Percentiles rank a stretch among this genome's conserved stretches.
These are phyloP conservation scores for Tupaia chinensis DNA, from an alignment of 2,113 vertebrate genomes.

Conservation along the genomic window DNA sequence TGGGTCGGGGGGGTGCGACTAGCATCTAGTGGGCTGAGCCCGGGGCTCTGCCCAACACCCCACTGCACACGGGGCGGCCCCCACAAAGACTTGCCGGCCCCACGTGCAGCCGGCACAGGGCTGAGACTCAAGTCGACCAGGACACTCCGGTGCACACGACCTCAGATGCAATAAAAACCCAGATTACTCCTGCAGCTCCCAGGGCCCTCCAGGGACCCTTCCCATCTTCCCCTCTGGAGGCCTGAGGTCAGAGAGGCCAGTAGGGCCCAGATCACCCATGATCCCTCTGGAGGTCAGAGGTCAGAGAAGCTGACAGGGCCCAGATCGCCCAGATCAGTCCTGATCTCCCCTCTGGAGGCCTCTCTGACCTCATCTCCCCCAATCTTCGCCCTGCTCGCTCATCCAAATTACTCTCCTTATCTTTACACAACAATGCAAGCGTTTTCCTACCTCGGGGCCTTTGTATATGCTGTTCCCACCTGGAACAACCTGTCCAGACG, in stretches of 20 bases:
- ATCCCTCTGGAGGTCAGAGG: too few species aligned
- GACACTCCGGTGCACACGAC: too few species aligned
- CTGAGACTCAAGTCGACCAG: too few species aligned
- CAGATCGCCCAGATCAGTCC: too few species aligned
- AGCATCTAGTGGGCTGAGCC: not conserved
- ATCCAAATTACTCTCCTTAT: not conserved
- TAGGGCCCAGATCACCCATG: too few species aligned
- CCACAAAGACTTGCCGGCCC: fast-evolving
- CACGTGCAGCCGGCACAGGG: too few species aligned
- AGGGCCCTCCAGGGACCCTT: too few species aligned
- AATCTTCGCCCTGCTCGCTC: not conserved
- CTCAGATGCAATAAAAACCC: too few species aligned
- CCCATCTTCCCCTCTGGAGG: too few species aligned
- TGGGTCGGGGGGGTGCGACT: not conserved
- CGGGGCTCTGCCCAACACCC: not conserved
- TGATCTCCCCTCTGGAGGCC: not conserved
- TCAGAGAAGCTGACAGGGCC: too few species aligned
- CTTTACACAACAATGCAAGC: not conserved
- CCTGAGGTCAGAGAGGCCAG: too few species aligned
- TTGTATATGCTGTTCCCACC: not conserved
- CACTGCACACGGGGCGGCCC: not conserved
- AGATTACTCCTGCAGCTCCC: too few species aligned
- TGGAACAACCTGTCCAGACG: not conserved
- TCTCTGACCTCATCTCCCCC: not conserved
- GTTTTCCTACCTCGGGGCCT: not conserved